A percentile compares a stretch with the other conserved stretches of the same genome.
Evolutionary conservation across 2,888 invertebrate genomes (phyloP).

Genomic region (Tetragonisca angustula): DNA sequence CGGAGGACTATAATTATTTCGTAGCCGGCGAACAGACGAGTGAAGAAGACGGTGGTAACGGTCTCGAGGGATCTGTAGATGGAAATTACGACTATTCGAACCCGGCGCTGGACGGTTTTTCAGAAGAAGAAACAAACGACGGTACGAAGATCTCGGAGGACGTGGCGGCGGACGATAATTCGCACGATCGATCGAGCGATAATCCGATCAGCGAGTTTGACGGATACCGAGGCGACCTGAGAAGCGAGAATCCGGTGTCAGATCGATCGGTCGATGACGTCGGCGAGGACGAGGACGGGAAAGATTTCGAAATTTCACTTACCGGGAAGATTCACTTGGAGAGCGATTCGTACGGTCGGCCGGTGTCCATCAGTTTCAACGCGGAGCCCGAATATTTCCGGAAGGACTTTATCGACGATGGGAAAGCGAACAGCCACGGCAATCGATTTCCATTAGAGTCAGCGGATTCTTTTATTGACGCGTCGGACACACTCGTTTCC

Average conservation of each 20-base stretch:
- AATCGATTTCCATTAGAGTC: constrained; percentile 27
- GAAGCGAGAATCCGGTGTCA: not conserved
- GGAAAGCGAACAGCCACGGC: not conserved
- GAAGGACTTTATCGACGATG: constrained; percentile 10
- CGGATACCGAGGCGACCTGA: not conserved
- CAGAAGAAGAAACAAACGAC: not conserved
- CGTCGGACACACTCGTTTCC: constrained; percentile 28
- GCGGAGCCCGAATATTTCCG: constrained; percentile 49
- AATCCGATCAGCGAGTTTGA: not conserved
- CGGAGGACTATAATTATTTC: constrained; percentile 23
- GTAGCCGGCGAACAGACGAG: constrained; percentile 12
- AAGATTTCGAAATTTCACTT: constrained; percentile 69
- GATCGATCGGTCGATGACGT: not conserved
- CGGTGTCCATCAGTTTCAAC: constrained; percentile 71
- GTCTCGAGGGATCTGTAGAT: not conserved
- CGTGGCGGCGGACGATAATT: not conserved
- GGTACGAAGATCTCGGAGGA: not conserved
- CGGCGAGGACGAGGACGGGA: not conserved
- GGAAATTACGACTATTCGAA: not conserved
- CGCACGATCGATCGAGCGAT: constrained; percentile 14
- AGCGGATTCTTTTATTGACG: constrained; percentile 13
- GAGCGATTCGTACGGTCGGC: constrained; percentile 62
- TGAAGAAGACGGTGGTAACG: not conserved
- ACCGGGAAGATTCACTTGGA: constrained; percentile 72
- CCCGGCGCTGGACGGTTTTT: not conserved